Evolutionary conservation across 2,113 vertebrate genomes (phyloP).

Genomic region (Equus przewalskii): DNA sequence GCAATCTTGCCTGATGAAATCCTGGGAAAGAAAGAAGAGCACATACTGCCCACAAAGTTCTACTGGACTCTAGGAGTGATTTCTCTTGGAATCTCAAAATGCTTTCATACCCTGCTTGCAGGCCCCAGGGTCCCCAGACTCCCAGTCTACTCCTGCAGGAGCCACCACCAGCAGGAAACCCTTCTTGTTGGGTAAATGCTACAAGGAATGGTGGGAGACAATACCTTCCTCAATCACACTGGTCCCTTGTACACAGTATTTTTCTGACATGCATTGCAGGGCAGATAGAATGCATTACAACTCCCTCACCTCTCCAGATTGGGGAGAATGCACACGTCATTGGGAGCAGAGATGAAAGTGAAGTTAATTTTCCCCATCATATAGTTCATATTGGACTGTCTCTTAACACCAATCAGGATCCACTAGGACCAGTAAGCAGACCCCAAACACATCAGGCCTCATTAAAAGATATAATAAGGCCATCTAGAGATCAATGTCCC

Average conservation of each 20-base stretch:
- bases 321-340: background rate
- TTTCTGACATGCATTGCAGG: background rate
- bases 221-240: background rate
- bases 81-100: background rate
- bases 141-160: background rate
- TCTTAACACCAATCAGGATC: background rate
- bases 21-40: background rate
- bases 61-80: background rate
- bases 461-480: slow-evolving; percentile 16
- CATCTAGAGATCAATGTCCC: background rate
- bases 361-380: background rate
- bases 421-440: background rate
- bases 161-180: background rate
- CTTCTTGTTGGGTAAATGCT: background rate
- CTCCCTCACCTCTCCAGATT: background rate
- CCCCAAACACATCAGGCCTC: background rate
- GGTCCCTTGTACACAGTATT: background rate
- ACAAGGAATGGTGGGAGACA: background rate
- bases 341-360: background rate
- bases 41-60: background rate
- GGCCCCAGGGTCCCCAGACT: background rate
- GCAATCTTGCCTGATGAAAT: background rate
- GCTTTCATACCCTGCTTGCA: background rate
- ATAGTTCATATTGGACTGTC: background rate
- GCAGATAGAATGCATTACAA: background rate